Evolutionary conservation across 2,797 vertebrate species (phyloP).

Genomic region (Falco peregrinus): DNA sequence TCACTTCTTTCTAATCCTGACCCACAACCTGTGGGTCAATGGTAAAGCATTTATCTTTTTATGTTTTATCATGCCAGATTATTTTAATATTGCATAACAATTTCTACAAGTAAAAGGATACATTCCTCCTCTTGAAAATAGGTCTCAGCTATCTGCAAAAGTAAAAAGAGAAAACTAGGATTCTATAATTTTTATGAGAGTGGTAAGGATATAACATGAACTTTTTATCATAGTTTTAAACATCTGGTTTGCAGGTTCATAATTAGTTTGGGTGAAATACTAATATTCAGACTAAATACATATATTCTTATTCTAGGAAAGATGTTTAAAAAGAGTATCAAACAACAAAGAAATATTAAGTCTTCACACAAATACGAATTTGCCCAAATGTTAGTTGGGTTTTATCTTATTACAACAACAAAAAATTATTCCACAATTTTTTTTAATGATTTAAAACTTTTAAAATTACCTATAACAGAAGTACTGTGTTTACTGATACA

Average conservation of each 20-base stretch:
- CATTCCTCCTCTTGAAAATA: conserved; percentile 92
- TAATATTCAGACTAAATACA: background rate
- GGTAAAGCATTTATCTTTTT: background rate
- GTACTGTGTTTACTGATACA: background rate
- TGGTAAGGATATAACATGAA: background rate
- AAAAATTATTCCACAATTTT: background rate
- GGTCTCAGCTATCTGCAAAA: conserved; percentile 89
- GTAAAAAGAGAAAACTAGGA: background rate
- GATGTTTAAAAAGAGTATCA: background rate
- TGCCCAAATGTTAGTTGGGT: background rate
- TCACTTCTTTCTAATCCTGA: background rate
- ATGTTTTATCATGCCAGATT: background rate
- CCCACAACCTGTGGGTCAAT: background rate
- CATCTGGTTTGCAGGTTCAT: background rate
- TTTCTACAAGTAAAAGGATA: conserved; percentile 85
- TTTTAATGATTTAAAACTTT: background rate
- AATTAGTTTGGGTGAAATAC: background rate
- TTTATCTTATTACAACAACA: background rate
- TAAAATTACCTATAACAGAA: background rate
- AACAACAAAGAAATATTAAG: background rate
- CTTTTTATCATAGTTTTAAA: background rate
- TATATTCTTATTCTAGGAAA: background rate
- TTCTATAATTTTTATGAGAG: background rate
- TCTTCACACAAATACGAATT: background rate
- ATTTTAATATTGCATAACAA: background rate